A percentile compares a stretch with the other conserved stretches of the same genome.
These are phyloP conservation scores for Hapalemur alaotrensis DNA, from an alignment of 2,797 vertebrate species.

Conservation along the genomic window DNA sequence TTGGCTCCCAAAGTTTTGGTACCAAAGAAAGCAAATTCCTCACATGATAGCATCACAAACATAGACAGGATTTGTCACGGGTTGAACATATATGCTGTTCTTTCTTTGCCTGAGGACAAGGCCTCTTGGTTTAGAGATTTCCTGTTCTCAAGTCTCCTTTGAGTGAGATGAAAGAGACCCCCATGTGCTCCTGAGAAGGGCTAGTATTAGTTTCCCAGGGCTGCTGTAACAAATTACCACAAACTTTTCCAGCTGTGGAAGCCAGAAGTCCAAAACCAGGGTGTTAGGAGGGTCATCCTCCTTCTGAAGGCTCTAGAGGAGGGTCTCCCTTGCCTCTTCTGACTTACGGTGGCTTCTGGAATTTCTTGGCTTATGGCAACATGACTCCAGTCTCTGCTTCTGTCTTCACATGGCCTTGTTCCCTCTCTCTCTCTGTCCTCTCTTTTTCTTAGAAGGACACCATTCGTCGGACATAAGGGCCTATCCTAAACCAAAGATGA, in stretches of 20 bases:
- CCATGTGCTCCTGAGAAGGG: neutral
- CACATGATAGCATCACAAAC: neutral
- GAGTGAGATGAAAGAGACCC: neutral
- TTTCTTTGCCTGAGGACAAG: neutral
- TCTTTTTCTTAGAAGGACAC: neutral
- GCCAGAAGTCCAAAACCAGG: neutral
- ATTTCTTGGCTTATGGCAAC: neutral
- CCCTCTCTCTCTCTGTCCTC: neutral
- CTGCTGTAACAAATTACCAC: neutral
- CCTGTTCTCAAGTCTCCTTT: neutral
- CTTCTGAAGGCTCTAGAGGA: neutral
- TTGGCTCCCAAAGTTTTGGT: neutral
- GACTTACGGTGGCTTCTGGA: neutral
- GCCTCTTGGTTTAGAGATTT: neutral
- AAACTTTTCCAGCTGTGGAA: neutral
- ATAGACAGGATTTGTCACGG: neutral
- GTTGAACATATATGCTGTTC: rapidly evolving
- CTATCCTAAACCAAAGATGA: neutral
- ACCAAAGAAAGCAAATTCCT: neutral
- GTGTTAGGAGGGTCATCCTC: rapidly evolving
- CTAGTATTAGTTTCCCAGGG: neutral
- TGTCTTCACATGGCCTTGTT: neutral
- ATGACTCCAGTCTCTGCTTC: neutral
- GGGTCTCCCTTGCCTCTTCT: neutral
- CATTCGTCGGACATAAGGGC: neutral